Base-by-base conservation (phyloP, 2,888 invertebrate genomes). In the Napeogenes sylphis region DNA sequence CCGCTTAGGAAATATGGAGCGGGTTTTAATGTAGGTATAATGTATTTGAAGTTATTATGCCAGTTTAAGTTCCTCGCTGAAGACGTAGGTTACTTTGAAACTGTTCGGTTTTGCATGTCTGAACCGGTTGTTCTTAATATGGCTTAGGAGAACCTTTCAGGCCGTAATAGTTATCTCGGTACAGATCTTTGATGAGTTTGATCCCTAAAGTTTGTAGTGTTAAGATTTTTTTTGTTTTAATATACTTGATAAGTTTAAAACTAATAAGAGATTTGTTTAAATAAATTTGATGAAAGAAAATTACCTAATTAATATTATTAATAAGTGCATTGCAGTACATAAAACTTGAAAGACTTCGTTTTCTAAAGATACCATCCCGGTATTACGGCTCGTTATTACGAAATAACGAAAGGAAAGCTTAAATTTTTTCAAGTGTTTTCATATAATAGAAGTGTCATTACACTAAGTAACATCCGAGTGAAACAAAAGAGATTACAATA, bases 41-140 rank as follows among this genome's bases (percentile, higher is more conserved):
- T 51, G 51, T 30, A 51, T 51, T 30, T 51, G 10, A 51, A 8
- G 51, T 51, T 30, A 8, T 47, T 47, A 42, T 42, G 42, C 30
- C 8, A 51, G 51, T 30, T 12, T 51, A 21, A 21, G 51, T 51
- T 51, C 10, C 51, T 78, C 77, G 76, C 76, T 76, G 77, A 72
- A 76, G 75, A 73, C 70, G 73, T 73, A 35, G 46, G 71, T 72
- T 73, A 73, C 70, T 74, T 73, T 59, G 59, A 75, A 68, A 72
- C 70, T 71, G 71, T 66, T 61, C 63, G 66, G 76, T 73, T 77
- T 75, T 72, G 75, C 74, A 70, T 73, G 68, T 67, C 70, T 62
- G 55, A 59, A 62, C 56, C 67, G 66, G 70, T 83, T 82, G 80
- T 83, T 82, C 82, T 77, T 75, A 67, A 73, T 78, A 80, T 71